Base-by-base conservation (phyloP, 2,113 vertebrate species). In the Pedetes capensis region DNA sequence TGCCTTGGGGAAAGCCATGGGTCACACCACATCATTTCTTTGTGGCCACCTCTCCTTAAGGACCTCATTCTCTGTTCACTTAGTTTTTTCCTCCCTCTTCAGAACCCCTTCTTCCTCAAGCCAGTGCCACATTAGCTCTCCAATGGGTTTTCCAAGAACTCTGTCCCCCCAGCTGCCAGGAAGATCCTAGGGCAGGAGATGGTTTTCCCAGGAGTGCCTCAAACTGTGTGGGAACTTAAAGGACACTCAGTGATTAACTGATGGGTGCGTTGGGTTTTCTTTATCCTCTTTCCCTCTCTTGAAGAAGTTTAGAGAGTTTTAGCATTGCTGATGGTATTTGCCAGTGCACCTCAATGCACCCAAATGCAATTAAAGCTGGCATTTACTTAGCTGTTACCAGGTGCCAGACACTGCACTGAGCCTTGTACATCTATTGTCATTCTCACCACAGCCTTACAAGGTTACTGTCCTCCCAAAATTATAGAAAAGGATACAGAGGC, bases 311-410 rank as follows among this genome's bases (percentile, higher is more conserved):
- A 12, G 42, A 53, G 47, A 71, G 32, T 39, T 71, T 86, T 78
- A n/a, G 47, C 79, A 74, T 37, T 74, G 69, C 94, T 23, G 51
- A 34, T 59, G 78, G 34, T 39, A 68, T 72, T 74, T 72, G 17
- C 39, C 49, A 44, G 17, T 37, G 8, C 61, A 68, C 18, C 69
- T 88, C 29, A 13, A 2, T 68, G 42, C 76, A 42, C 79, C 68
- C 32, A 78, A 79, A 25, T 89, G 55, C 61, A 75, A 39, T 64
- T n/a, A n/a, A 47, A 76, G 39, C 68, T 80, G 17, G 53, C 42
- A 63, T 51, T 75, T 72, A 37, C 64, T 76, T 57, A 37, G 23
- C 29, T 69, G 1, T 95, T 64, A 44, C 2, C 10, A 75, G 42
- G 32, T 27, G 9, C 32, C 81, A 93, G n/a, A 39, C 14, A 12